phyloP scores from a whole-genome alignment of 2,888 invertebrate species.

The Cheilosia pagana region DNA sequence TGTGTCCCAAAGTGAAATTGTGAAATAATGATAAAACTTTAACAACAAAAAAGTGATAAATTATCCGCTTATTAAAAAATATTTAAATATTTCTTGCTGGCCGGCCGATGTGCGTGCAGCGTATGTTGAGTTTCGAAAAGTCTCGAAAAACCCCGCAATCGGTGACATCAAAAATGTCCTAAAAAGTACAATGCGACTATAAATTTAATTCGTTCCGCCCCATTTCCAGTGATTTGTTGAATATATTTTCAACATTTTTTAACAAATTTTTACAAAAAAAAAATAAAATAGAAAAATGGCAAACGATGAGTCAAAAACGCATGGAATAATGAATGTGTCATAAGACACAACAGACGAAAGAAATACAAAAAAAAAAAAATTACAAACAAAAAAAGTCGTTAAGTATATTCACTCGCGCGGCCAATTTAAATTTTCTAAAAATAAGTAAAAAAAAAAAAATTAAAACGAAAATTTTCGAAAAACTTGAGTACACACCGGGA shows the following conservation, averaged over 20 bases:
- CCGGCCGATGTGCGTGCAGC: constrained; percentile 1
- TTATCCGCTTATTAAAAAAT: constrained; percentile 1
- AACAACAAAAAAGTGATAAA: constrained; percentile 23
- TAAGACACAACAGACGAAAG: constrained; percentile 58
- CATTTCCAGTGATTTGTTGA: constrained; percentile 38
- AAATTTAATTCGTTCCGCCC: constrained; percentile 20
- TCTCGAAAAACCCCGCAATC: constrained; percentile 11
- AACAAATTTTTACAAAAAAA: constrained; percentile 9
- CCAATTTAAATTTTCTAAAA: constrained; percentile 72
- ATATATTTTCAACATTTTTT: constrained; percentile 1
- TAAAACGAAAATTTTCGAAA: constrained; percentile 49
- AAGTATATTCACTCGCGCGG: constrained; percentile 68
- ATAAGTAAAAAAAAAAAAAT: constrained; percentile 47
- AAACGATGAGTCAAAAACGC: constrained; percentile 70
- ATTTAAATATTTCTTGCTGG: constrained; percentile 18
- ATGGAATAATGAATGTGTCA: constrained; percentile 72
- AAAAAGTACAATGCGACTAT: constrained; percentile 30
- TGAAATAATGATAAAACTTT: constrained; percentile 9
- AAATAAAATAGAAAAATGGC: constrained; percentile 5
- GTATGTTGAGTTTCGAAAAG: constrained; percentile 10
- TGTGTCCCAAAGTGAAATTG: constrained; percentile 39
- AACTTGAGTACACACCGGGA: constrained; percentile 67
- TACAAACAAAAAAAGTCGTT: constrained; percentile 56
- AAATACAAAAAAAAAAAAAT: constrained; percentile 40
- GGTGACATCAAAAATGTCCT: constrained; percentile 9